Percentiles rank a stretch among this genome's conserved stretches.
These are phyloP conservation scores for Channa argus DNA, from an alignment of 2,113 vertebrate species.

Conservation along the genomic window DNA sequence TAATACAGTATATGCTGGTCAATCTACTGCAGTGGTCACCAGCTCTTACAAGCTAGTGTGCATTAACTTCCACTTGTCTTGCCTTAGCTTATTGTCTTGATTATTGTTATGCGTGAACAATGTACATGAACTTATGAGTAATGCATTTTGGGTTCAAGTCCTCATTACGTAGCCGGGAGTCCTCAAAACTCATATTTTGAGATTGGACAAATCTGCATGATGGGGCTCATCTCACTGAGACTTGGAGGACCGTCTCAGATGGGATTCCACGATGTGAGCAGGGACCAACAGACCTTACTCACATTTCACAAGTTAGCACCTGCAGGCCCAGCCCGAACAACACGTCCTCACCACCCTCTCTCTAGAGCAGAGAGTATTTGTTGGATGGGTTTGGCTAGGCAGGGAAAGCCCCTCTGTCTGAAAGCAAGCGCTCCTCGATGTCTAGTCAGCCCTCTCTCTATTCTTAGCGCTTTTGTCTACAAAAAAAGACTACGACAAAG, in stretches of 20 bases:
- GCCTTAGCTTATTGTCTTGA: constrained; percentile 51
- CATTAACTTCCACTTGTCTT: constrained; percentile 44
- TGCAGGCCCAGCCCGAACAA: constrained; percentile 79
- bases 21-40: constrained; percentile 51
- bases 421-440: constrained; percentile 65
- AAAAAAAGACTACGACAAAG: constrained; percentile 77
- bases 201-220: constrained; percentile 55
- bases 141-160: constrained; percentile 47
- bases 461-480: constrained; percentile 75
- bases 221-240: constrained; percentile 52
- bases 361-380: constrained; percentile 44
- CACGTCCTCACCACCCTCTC: constrained; percentile 50
- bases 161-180: constrained; percentile 47
- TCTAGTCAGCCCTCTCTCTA: constrained; percentile 58
- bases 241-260: constrained; percentile 57
- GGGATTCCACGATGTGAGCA: constrained; percentile 43
- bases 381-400: constrained; percentile 57
- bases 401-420: constrained; percentile 61
- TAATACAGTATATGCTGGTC: constrained; percentile 53
- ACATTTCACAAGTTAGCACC: constrained; percentile 56
- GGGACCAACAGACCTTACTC: constrained; percentile 16
- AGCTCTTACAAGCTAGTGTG: constrained; percentile 48
- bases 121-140: constrained; percentile 52
- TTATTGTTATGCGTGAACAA: constrained; percentile 59
- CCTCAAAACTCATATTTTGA: constrained; percentile 47